Conservation (phyloP, 2,113 vertebrate species). For the Centropus unirufus region DNA sequence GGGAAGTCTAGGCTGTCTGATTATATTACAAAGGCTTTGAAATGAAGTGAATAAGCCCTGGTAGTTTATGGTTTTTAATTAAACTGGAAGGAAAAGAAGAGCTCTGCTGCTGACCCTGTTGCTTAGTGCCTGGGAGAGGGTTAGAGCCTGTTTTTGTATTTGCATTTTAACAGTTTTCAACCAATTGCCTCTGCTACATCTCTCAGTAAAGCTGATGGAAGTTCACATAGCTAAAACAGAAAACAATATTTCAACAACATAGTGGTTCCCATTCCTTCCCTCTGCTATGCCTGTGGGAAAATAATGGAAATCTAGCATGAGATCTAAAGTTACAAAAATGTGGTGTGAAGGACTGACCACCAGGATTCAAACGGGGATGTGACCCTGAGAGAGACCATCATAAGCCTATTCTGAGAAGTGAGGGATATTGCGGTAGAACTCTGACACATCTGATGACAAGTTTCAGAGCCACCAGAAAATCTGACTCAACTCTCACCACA, state of each 20-base stretch:
- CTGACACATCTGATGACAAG: constrained; percentile 47
- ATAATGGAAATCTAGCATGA: not conserved
- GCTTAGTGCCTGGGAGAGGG: not conserved
- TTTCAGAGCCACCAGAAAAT: constrained; percentile 17
- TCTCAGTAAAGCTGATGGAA: not conserved
- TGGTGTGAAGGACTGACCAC: not conserved
- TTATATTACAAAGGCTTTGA: not conserved
- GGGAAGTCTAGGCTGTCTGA: not conserved
- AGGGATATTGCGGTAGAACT: not conserved
- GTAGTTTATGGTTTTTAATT: constrained; percentile 41
- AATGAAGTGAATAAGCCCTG: not conserved
- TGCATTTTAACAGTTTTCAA: constrained; percentile 9
- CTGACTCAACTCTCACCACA: constrained; percentile 61
- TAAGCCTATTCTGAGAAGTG: not conserved
- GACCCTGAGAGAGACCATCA: not conserved
- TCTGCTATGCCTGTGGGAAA: not conserved
- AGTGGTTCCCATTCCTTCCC: not conserved
- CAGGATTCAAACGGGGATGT: not conserved
- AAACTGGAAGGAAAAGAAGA: constrained; percentile 18
- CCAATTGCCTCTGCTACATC: not conserved
- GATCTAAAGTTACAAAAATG: not conserved
- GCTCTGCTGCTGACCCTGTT: not conserved
- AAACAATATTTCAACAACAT: not conserved
- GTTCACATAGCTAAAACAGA: not conserved
- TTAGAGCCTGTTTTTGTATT: not conserved